Base-by-base conservation (phyloP, 2,113 vertebrate genomes). In the Catharus fuscescens region DNA sequence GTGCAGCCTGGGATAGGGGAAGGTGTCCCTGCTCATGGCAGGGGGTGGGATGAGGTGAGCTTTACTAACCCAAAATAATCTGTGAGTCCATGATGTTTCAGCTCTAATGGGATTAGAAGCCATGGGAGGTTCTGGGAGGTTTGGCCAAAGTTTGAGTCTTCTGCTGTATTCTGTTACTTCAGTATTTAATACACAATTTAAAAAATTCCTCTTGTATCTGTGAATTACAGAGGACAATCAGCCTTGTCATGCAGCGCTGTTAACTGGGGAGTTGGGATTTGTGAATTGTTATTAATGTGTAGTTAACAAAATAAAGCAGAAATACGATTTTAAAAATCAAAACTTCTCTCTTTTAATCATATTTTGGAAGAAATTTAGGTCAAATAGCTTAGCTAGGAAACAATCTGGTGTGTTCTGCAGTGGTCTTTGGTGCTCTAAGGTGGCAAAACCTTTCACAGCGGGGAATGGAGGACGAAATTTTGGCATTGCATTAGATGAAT, bases 201-300 rank as follows among this genome's bases (percentile, higher is more conserved):
- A 4, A 4, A 38, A 16, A 23, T 29, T 47, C 25, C 26, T 28
- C 23, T 34, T 60, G 8, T 2, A 34, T 23, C 53, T 0, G 0
- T 65, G 60, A 70, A 17, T 83, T 60, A 15, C 9, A 25, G 48
- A n/a, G 15, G 34, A 21, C 17, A 44, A 4, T 16, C 32, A 64
- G 18, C n/a, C n/a, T 61, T 66, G 14, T 44, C 34, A 4, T 5
- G 17, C 6, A 26, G 40, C 29, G 28, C 24, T 66, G 9, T 19
- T 36, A 38, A 24, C 0, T 31, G 31, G 16, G 17, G 18, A 42
- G 9, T 0, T 66, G 7, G 11, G n/a, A 19, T 62, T 32, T 56
- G n/a, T 80, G 34, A 71, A 29, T 47, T 52, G 8, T 12, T 47
- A 12, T 19, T 32, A 26, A 42, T 11, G 25, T 3, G 6, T 23